Evolutionary conservation across 2,888 invertebrate species (phyloP), one percentile per base, ranked within the genome.

Genomic region (Baccha elongata): DNA sequence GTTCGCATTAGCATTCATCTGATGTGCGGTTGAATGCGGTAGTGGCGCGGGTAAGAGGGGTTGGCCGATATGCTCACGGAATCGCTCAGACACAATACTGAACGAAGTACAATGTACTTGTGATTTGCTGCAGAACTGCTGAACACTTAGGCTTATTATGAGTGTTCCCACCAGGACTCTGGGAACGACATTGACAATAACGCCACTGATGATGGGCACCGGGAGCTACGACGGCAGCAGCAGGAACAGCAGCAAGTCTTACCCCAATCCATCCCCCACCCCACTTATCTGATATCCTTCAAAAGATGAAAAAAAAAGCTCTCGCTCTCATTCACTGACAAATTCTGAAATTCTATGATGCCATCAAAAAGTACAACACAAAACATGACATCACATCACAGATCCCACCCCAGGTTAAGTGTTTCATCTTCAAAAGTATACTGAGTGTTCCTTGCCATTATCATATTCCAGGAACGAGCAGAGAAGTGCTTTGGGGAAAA

Each of bases 131-230:
- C 48, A 50, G 32, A 79, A 69, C 62, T 79, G 79, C 73, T 74
- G 74, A 84, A 84, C 79, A 84, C 84, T 84, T 84, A 84, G 84
- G 84, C 84, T 79, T 84, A 84, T 84, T 79, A 78, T 79, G 44
- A 62, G 71, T 48, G 55, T 48, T 53, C 23, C 50, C 19, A 48
- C 19, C 40, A 48, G 50, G 50, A 74, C 23, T 17, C 26, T 29
- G 26, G 26, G 53, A 60, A 72, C 48, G 64, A 78, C 76, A 78
- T 72, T 83, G 83, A 83, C 78, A 83, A 83, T 83, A 78, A 83
- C 37, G 68, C 73, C 68, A 53, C 83, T 72, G 78, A 83, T 83
- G 78, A 83, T 68, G 78, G 78, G 68, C 72, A 69, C 83, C 42
- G 48, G 17, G 46, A 75, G 48, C n/a, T 11, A 15, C 10, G 19